Conservation (phyloP, 2,797 vertebrate genomes). For the Iguana delicatissima region DNA sequence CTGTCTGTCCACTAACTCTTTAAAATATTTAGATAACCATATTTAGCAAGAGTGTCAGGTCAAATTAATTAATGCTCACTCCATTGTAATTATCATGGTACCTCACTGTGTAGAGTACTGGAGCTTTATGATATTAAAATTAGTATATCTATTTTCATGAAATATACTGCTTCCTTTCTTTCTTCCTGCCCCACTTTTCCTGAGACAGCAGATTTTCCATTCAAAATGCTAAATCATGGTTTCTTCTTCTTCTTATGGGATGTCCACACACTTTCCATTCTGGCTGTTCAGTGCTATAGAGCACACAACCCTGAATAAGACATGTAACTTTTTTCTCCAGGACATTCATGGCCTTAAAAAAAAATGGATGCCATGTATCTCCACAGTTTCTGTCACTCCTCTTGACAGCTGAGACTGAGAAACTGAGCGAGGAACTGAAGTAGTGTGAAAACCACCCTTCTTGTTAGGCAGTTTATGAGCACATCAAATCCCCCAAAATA, state of each 20-base stretch:
- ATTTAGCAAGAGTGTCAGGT: neutral
- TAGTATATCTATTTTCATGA: neutral
- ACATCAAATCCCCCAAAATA: neutral
- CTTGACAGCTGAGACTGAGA: neutral
- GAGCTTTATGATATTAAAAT: neutral
- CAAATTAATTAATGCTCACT: slow-evolving; percentile 5
- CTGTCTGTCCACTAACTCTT: neutral
- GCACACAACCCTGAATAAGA: neutral
- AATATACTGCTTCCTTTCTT: neutral
- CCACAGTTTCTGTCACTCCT: neutral
- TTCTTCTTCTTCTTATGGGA: neutral
- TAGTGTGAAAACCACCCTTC: neutral
- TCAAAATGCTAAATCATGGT: neutral
- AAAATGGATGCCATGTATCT: neutral
- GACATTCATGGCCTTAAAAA: neutral
- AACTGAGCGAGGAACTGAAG: neutral
- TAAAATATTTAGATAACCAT: neutral
- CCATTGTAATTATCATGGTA: neutral
- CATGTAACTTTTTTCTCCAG: neutral
- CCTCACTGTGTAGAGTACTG: neutral
- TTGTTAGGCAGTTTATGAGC: neutral
- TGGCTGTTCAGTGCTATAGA: neutral
- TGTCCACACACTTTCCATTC: neutral
- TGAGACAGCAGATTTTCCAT: neutral
- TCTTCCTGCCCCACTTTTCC: neutral